Evolutionary conservation across 2,797 vertebrate species (phyloP), one percentile per base, ranked within the genome.

Genomic region (Aldrovandia affinis): DNA sequence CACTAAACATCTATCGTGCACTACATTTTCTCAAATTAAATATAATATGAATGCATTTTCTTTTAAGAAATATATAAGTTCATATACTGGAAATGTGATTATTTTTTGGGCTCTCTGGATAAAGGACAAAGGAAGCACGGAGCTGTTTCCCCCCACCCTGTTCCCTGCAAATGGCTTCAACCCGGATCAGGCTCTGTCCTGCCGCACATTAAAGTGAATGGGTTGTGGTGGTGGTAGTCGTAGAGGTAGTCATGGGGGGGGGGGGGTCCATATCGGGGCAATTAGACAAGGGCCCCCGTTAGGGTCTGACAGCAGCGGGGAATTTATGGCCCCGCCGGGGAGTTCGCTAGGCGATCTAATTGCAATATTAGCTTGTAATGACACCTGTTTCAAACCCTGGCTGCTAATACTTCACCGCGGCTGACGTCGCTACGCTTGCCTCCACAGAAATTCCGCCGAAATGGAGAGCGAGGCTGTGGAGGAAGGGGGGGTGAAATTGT

Each of bases 341-440:
- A 87, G 90, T 92, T 93, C 70, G 90, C 90, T 89, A 91, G 87
- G 91, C 83, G 89, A 92, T 92, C 93, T 95, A 95, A 95, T 92
- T 92, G 94, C 93, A 92, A 93, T 94, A 95, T 95, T 94, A 95
- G 94, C 90, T 93, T 91, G 93, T 92, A 94, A 93, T 94, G 92
- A 92, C 92, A 88, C 91, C 90, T 89, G 84, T 85, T 92, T 89
- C 85, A 87, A 89, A 86, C 88, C 87, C 84, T 44, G 61, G 88
- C 87, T 89, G 91, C 82, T 85, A 44, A 91, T 91, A 90, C 87
- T 88, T 92, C 90, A 90, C 84, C 2, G 33, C 39, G 90, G 90
- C 92, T 89, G 85, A 84, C 57, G 81, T 81, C 0, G 78, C 84
- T 81, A 87, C 89, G 92, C 93, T 93, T 39, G 90, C 90, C 90